Evolutionary conservation across 92 coral and sea anemone species (phyloP).

Genomic region (Pocillopora meandrina): DNA sequence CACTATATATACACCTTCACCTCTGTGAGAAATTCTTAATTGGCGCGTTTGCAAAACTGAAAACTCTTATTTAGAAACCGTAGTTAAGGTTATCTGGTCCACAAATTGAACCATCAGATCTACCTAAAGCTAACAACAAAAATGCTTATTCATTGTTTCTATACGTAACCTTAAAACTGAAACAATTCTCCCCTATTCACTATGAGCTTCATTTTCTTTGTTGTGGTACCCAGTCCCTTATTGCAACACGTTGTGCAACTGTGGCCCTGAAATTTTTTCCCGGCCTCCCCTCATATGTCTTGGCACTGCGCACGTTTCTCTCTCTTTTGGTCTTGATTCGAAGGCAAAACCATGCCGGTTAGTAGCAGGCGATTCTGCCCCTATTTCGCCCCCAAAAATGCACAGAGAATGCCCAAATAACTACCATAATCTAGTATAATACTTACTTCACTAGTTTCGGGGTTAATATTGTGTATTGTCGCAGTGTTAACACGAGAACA

Average conservation of each 20-base stretch:
- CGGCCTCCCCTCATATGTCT: constrained; percentile 85
- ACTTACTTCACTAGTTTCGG: background rate
- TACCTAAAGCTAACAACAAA: background rate
- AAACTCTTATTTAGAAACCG: too few relatives aligned
- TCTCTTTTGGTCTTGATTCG: constrained; percentile 89
- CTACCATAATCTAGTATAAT: background rate
- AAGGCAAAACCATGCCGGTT: constrained; percentile 92
- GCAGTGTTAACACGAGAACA: background rate
- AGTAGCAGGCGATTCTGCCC: constrained; percentile 31
- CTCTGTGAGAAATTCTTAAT: too few relatives aligned
- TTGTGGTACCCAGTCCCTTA: constrained; percentile 35
- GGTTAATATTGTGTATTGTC: background rate
- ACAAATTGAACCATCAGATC: too few relatives aligned
- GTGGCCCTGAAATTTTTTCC: constrained; percentile 56
- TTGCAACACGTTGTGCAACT: constrained; percentile 63
- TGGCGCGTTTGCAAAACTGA: too few relatives aligned
- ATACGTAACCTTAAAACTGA: too few relatives aligned
- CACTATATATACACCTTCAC: too few relatives aligned
- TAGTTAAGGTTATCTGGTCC: too few relatives aligned
- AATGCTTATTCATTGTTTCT: too few relatives aligned
- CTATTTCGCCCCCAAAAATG: background rate
- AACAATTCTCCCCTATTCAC: too few relatives aligned
- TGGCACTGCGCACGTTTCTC: constrained; percentile 74
- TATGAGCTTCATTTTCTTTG: background rate
- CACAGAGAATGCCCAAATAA: background rate